These are phyloP conservation scores for Amphiura filiformis DNA, from an alignment of 35 echinoderm and acorn worm species.

Conservation along the genomic window DNA sequence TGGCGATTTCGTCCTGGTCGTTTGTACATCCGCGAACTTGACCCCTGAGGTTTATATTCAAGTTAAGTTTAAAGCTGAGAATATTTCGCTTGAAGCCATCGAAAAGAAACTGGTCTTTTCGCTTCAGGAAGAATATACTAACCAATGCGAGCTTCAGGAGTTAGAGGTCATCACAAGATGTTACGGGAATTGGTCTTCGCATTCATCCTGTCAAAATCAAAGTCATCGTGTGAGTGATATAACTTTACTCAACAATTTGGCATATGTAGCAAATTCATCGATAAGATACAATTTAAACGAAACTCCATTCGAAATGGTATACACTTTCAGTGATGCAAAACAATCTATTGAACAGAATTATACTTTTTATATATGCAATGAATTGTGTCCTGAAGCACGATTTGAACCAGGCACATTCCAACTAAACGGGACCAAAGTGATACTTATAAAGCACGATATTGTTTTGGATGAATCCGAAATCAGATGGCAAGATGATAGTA, in stretches of 20 bases:
- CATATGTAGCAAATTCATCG: background rate
- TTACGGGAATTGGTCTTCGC: background rate
- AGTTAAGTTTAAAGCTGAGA: too few species aligned
- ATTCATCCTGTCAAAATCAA: background rate
- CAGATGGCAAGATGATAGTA: background rate
- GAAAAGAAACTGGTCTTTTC: too few species aligned
- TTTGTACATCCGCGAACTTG: background rate
- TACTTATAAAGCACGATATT: background rate
- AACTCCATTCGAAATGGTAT: background rate
- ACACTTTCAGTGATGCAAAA: background rate
- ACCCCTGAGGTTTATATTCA: too few species aligned
- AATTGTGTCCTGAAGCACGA: background rate
- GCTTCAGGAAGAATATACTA: too few species aligned
- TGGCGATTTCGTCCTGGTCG: too few species aligned
- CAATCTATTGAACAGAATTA: background rate
- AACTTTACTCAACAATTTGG: background rate
- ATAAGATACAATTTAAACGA: background rate
- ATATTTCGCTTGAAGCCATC: too few species aligned
- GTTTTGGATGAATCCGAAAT: background rate
- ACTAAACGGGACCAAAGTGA: background rate
- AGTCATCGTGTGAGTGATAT: background rate
- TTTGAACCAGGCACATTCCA: background rate
- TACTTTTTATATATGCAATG: slow-evolving; percentile 7
- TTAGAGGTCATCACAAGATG: background rate
- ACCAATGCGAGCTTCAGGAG: background rate